Base-by-base conservation (phyloP, 2,888 invertebrate species). In the Linnaemya vulpina region DNA sequence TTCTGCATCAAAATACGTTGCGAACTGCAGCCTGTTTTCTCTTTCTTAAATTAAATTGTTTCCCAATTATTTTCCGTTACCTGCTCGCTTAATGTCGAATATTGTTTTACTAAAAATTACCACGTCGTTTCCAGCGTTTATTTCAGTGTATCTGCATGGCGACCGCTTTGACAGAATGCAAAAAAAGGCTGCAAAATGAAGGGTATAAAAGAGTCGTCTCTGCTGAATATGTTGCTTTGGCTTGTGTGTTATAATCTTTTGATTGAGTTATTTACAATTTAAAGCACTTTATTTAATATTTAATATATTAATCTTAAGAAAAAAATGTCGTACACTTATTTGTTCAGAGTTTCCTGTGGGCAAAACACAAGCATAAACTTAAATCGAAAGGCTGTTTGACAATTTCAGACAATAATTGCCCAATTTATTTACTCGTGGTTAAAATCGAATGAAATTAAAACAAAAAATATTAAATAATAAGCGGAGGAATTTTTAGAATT, bases 381-480 rank as follows among this genome's bases (percentile, higher is more conserved):
- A n/a, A 35, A 60, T 3, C 11, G 35, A n/a, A 35, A 2, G 35
- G 35, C 38, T n/a, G 25, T 55, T 38, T 38, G 60, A 38, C 35
- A 60, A 10, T 20, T 60, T 60, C n/a, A 58, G n/a, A 9, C 58
- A 30, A 11, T 60, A 35, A 35, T 60, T 35, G 9, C 10, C 17
- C 3, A 35, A 30, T 60, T 58, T 58, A 35, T 25, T 4, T 49
- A 49, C 22, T n/a, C n/a, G n/a, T n/a, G n/a, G n/a, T n/a, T 13
- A 1, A 60, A 60, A n/a, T 11, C 17, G 38, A 38, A 60, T 17
- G 38, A 60, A 17, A 38, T 17, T 60, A 11, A 20, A 38, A 60
- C 3, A 17, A 60, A 11, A 15, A 65, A 43, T 65, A 65, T 25
- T 1, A 25, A 65, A 30, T 30, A 65, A 11, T 67, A 60, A 49